Conservation (phyloP, 2,888 invertebrate species). For the Orgyia antiqua region DNA sequence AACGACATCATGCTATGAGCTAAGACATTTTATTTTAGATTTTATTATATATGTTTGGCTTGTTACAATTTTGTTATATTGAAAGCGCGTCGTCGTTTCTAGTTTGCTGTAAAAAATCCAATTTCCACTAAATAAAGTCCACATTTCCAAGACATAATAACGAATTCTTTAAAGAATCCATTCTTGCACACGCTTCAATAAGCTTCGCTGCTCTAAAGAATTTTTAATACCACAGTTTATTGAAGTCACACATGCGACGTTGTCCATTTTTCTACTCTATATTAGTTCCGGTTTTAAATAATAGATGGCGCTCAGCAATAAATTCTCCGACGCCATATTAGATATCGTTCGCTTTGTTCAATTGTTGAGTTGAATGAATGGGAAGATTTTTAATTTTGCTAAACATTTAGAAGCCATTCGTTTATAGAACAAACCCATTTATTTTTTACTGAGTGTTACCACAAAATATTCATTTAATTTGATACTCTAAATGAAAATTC, state of each 20-base stretch:
- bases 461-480: no score
- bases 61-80: no score
- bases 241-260: conserved; percentile 18
- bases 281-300: conserved; percentile 32
- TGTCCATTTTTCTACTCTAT: conserved; percentile 13
- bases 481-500: no score
- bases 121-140: conserved; percentile 2
- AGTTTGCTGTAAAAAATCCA: no score
- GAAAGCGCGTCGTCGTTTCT: no score
- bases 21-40: no score
- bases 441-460: no score
- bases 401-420: no score
- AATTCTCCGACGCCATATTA: conserved; percentile 26
- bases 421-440: no score
- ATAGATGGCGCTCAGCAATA: conserved; percentile 40
- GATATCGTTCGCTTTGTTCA: conserved; percentile 21
- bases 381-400: conserved; percentile 40
- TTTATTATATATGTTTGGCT: no score
- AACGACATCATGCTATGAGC: no score
- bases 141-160: conserved; percentile 10
- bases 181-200: conserved; percentile 11
- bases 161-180: conserved; percentile 18
- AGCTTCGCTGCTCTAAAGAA: conserved; percentile 28
- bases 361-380: conserved; percentile 18
- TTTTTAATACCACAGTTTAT: conserved; percentile 35